Conservation (phyloP, 2,888 invertebrate genomes). For the Galeopsomyia nigrocyanea region DNA sequence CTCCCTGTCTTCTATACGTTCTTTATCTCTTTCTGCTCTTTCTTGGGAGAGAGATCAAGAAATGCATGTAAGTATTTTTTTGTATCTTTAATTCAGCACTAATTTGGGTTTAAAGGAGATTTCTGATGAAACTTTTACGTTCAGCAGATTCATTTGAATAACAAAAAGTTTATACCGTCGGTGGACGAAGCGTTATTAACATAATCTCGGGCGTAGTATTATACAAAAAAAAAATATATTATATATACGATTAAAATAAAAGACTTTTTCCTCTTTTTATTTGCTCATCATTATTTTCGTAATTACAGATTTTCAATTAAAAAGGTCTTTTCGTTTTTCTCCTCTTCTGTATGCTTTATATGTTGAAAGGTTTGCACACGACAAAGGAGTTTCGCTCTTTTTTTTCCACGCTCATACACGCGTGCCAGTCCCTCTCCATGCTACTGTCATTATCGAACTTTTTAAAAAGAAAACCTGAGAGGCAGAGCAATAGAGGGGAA, state of each 20-base stretch:
- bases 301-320: too few relatives aligned
- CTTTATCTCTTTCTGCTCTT: conserved; percentile 10
- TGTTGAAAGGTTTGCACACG: conserved; percentile 25
- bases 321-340: conserved; percentile 3
- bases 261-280: too few relatives aligned
- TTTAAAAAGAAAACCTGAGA: conserved; percentile 14
- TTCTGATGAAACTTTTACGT: too few relatives aligned
- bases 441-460: conserved; percentile 28
- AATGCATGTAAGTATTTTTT: too few relatives aligned
- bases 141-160: too few relatives aligned
- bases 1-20: conserved; percentile 15
- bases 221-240: too few relatives aligned
- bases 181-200: too few relatives aligned
- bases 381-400: conserved; percentile 17
- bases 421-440: conserved; percentile 1
- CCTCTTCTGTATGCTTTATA: conserved; percentile 25
- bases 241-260: too few relatives aligned
- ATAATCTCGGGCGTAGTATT: too few relatives aligned
- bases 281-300: too few relatives aligned
- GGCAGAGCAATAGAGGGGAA: conserved; percentile 4
- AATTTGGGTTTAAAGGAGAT: not conserved
- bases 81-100: conserved; percentile 7
- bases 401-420: conserved; percentile 12
- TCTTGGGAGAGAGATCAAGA: not conserved
- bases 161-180: too few relatives aligned